phyloP scores from a whole-genome alignment of 2,797 vertebrate genomes.

The Lacerta bilineata region DNA sequence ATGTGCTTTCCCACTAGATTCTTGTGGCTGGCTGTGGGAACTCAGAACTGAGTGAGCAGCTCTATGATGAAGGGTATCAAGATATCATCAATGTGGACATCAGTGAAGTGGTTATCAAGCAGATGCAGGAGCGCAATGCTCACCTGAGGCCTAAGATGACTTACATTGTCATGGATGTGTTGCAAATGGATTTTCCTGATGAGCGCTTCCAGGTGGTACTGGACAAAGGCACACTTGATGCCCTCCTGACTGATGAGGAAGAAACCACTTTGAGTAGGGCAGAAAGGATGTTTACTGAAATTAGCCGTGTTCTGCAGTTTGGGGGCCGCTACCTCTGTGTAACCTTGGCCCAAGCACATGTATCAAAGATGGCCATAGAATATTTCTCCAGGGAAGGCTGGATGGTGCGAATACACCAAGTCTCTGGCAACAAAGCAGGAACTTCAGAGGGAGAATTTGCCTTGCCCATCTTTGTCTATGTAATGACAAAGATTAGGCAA shows the following conservation, averaged over 20 bases:
- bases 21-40: slow-evolving; percentile 97
- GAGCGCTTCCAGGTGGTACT: slow-evolving; percentile 89
- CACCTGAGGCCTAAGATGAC: slow-evolving; percentile 84
- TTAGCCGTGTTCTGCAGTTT: slow-evolving; percentile 88
- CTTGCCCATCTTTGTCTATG: slow-evolving; percentile 90
- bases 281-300: slow-evolving; percentile 90
- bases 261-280: slow-evolving; percentile 81
- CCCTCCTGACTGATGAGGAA: slow-evolving; percentile 88
- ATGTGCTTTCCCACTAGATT: slow-evolving; percentile 80
- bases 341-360: slow-evolving; percentile 92
- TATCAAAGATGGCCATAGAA: slow-evolving; percentile 89
- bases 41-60: slow-evolving; percentile 95
- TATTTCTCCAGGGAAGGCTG: slow-evolving; percentile 91
- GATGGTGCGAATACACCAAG: slow-evolving; percentile 92
- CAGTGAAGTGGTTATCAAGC: slow-evolving; percentile 88
- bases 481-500: slow-evolving; percentile 95
- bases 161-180: slow-evolving; percentile 91
- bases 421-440: slow-evolving; percentile 73
- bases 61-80: slow-evolving; percentile 92
- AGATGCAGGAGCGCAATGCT: slow-evolving; percentile 90
- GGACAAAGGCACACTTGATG: slow-evolving; percentile 96
- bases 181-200: slow-evolving; percentile 88
- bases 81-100: slow-evolving; percentile 93
- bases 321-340: slow-evolving; percentile 95
- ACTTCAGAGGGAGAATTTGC: slow-evolving; percentile 82